Percentiles rank a stretch among this genome's conserved stretches.
phyloP scores from a whole-genome alignment of 2,888 invertebrate species.

The Iselma pallidipennis region DNA sequence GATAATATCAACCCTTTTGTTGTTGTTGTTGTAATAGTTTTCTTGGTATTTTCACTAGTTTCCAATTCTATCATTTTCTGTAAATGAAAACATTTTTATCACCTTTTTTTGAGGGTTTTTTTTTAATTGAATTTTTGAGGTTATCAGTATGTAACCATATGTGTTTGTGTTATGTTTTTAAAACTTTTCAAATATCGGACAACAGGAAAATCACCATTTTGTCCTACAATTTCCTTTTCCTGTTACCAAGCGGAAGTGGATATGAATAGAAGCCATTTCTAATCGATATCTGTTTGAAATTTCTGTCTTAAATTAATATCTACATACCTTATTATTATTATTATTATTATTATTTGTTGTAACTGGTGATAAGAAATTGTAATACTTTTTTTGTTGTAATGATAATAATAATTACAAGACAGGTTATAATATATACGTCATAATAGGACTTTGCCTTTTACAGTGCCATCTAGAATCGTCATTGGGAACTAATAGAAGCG shows the following conservation, averaged over 20 bases:
- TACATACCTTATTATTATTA: no score
- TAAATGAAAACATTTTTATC: conserved; percentile 27
- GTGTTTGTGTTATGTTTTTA: conserved; percentile 3
- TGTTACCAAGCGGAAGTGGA: conserved; percentile 59
- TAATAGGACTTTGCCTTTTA: background rate
- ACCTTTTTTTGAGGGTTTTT: no score
- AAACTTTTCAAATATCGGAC: conserved; percentile 36
- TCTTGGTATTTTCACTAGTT: conserved; percentile 24
- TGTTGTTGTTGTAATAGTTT: conserved; percentile 29
- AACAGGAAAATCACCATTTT: conserved; percentile 60
- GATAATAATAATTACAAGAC: no score
- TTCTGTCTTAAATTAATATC: background rate
- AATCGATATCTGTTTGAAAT: conserved; percentile 33
- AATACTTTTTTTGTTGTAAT: no score
- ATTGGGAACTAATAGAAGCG: background rate
- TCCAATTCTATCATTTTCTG: conserved; percentile 42
- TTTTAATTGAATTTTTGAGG: conserved; percentile 17
- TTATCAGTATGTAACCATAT: conserved; percentile 2
- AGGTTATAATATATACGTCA: background rate
- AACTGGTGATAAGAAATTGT: no score
- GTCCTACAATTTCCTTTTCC: conserved; percentile 65
- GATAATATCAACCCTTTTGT: conserved; percentile 39
- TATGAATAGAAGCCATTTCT: conserved; percentile 40
- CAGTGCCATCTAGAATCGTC: background rate
- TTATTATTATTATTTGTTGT: no score